A percentile compares a stretch with the other conserved stretches of the same genome.
phyloP scores from a whole-genome alignment of 1,140 invertebrate species.

The Camponotus vicinus region DNA sequence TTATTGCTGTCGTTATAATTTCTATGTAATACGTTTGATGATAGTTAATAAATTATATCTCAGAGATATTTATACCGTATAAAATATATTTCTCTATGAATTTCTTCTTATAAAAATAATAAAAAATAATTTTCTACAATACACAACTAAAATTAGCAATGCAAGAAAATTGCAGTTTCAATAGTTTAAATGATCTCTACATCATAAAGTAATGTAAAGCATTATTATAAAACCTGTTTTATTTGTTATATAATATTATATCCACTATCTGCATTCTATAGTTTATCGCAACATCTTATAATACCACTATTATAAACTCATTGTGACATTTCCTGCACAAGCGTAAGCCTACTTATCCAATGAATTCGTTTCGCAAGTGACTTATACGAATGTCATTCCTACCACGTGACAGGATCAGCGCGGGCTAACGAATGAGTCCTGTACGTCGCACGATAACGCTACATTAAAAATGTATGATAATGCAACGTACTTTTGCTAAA shows the following conservation, averaged over 20 bases:
- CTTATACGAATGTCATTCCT: slow-evolving; percentile 65
- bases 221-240: background rate
- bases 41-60: background rate
- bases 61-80: too few species aligned
- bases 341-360: slow-evolving; percentile 55
- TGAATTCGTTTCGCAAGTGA: slow-evolving; percentile 57
- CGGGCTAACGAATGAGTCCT: slow-evolving; percentile 67
- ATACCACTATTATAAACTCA: background rate
- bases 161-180: background rate
- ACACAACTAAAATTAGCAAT: slow-evolving; percentile 13
- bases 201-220: background rate
- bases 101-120: background rate
- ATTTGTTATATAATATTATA: background rate
- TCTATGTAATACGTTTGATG: background rate
- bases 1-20: background rate
- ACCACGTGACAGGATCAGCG: slow-evolving; percentile 58
- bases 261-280: background rate
- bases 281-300: background rate
- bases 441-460: slow-evolving; percentile 66
- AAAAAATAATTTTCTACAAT: background rate
- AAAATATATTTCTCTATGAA: background rate
- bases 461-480: slow-evolving; percentile 69
- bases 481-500: slow-evolving; percentile 40
- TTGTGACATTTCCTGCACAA: background rate
- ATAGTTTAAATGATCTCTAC: background rate